Conservation (phyloP, 2,888 invertebrate species). For the Leucophenga montana region DNA sequence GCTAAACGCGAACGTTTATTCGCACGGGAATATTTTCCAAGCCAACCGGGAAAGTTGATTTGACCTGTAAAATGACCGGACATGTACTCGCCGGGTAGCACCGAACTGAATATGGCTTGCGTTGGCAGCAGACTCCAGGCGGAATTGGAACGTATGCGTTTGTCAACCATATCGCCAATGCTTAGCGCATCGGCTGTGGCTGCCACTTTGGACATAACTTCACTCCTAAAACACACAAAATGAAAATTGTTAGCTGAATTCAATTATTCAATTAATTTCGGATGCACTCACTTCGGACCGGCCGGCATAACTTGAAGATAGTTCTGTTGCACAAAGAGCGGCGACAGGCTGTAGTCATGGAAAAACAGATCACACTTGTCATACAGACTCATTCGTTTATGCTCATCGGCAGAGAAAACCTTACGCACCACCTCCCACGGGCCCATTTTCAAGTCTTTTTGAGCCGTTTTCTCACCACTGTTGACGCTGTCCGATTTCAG, state of each 20-base stretch:
- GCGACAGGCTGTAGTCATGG: conserved; percentile 96
- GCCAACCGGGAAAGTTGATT: conserved; percentile 95
- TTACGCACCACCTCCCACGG: conserved; percentile 94
- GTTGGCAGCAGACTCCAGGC: conserved; percentile 91
- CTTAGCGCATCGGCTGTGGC: conserved; percentile 89
- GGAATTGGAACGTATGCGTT: conserved; percentile 83
- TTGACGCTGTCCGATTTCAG: conserved; percentile 75
- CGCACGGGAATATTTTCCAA: conserved; percentile 93
- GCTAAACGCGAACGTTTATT: conserved; percentile 87
- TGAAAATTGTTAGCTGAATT: not conserved
- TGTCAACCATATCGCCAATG: conserved; percentile 88
- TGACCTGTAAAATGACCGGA: conserved; percentile 84
- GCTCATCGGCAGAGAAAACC: conserved; percentile 88
- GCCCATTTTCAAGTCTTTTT: conserved; percentile 92
- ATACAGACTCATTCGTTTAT: conserved; percentile 82
- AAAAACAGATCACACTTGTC: conserved; percentile 95
- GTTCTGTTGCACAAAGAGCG: conserved; percentile 98
- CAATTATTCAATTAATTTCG: not conserved
- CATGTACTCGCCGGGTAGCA: conserved; percentile 90
- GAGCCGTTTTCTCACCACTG: conserved; percentile 74
- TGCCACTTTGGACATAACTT: conserved; percentile 82
- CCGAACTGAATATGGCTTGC: conserved; percentile 92
- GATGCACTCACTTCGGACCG: conserved; percentile 78
- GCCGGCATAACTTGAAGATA: conserved; percentile 88
- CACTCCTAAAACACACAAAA: conserved; percentile 57